Percentiles rank a stretch among this genome's conserved stretches.
Evolutionary conservation across 2,888 invertebrate genomes (phyloP).

Genomic region (Drosophila koepferae): DNA sequence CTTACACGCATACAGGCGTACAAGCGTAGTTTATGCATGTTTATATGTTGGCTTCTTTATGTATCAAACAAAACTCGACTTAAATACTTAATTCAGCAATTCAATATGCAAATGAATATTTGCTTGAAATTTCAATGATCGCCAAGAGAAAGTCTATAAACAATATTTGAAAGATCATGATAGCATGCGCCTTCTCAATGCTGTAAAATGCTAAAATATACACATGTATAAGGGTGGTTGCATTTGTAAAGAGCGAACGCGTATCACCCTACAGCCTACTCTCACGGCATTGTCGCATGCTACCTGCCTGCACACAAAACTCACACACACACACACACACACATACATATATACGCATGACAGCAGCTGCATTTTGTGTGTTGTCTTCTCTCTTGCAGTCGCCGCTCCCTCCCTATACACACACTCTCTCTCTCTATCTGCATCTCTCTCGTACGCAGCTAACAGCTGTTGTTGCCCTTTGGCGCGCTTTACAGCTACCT

Average conservation of each 20-base stretch:
- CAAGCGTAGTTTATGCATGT: too few relatives aligned
- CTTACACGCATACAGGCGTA: too few relatives aligned
- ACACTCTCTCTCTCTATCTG: not conserved
- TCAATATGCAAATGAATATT: not conserved
- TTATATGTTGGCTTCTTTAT: too few relatives aligned
- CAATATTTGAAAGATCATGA: not conserved
- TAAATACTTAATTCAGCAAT: not conserved
- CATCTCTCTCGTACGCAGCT: not conserved
- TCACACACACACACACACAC: conserved; percentile 13
- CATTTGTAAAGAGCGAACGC: not conserved
- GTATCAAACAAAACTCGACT: not conserved
- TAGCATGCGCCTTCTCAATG: not conserved
- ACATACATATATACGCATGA: conserved; percentile 15
- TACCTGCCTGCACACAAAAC: conserved; percentile 39
- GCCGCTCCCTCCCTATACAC: not conserved
- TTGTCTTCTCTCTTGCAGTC: conserved; percentile 34
- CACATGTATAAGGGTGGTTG: conserved; percentile 14
- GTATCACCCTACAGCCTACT: conserved; percentile 17
- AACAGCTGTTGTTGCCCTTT: conserved; percentile 65
- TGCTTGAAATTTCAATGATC: not conserved
- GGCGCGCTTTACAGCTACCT: conserved; percentile 53
- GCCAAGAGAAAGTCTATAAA: not conserved
- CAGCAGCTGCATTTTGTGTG: conserved; percentile 50
- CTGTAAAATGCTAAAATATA: not conserved
- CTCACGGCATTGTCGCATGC: conserved; percentile 45